These are phyloP conservation scores for Hyposoter dolosus DNA, from an alignment of 2,888 invertebrate species.

Conservation along the genomic window DNA sequence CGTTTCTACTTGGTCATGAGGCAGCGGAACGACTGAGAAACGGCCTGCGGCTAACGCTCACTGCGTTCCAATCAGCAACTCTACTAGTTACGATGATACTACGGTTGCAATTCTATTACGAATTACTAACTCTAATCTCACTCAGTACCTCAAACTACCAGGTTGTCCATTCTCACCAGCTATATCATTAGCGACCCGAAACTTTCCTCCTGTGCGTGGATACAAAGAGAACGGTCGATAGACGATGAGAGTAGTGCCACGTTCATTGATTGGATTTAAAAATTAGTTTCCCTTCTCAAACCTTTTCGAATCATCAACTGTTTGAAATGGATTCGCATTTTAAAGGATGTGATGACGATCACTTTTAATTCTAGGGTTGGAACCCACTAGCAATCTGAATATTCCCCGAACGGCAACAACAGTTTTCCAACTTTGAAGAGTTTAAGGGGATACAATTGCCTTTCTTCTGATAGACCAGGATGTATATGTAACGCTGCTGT, in stretches of 20 bases:
- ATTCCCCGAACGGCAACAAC: conserved; percentile 19
- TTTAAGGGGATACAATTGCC: conserved; percentile 64
- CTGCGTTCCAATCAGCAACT: neutral
- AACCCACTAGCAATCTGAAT: conserved; percentile 43
- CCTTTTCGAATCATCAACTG: neutral
- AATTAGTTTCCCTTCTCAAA: conserved; percentile 2
- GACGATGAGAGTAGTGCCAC: conserved; percentile 29
- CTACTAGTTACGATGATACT: conserved; percentile 25
- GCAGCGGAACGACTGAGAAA: conserved; percentile 16
- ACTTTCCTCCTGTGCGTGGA: neutral
- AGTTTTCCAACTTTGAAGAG: conserved; percentile 48
- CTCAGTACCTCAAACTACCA: conserved; percentile 26
- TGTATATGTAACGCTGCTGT: conserved; percentile 30
- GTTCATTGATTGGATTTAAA: conserved; percentile 30
- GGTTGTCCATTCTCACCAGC: conserved; percentile 27
- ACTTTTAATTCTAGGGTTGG: conserved; percentile 48
- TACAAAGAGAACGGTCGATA: neutral
- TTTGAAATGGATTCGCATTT: conserved; percentile 13
- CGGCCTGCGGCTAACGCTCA: conserved; percentile 22
- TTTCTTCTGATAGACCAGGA: conserved; percentile 34
- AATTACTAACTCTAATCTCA: conserved; percentile 54
- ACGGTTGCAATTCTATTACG: conserved; percentile 34
- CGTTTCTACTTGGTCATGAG: conserved; percentile 32
- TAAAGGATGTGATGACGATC: neutral
- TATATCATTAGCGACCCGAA: conserved; percentile 29